Evolutionary conservation across 2,888 invertebrate species (phyloP).

Genomic region (Caprella mutica): DNA sequence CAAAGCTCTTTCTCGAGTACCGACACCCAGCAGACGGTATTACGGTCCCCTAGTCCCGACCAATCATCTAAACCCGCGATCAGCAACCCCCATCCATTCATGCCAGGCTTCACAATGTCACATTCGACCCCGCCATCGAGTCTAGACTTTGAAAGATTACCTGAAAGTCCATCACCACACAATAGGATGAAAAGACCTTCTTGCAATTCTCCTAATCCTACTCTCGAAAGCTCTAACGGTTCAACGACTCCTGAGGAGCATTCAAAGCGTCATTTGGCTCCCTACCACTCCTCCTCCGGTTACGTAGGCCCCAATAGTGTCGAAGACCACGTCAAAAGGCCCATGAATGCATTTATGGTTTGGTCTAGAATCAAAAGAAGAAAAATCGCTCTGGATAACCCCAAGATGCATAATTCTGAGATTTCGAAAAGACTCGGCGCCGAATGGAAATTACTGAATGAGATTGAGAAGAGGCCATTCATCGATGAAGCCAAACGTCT

Average conservation of each 20-base stretch:
- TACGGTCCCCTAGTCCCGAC: no score
- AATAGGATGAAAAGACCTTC: neutral
- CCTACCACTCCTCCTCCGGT: neutral
- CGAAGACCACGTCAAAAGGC: constrained; percentile 74
- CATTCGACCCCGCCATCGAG: neutral
- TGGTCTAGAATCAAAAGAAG: constrained; percentile 85
- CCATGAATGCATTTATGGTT: constrained; percentile 98
- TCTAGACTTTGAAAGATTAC: neutral
- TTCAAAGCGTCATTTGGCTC: neutral
- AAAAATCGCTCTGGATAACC: constrained; percentile 86
- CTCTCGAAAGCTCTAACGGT: neutral
- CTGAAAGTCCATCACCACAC: neutral
- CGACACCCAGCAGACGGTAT: no score
- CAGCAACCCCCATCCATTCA: neutral
- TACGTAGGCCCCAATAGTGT: constrained; percentile 15
- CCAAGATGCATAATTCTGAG: constrained; percentile 56
- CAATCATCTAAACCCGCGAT: neutral
- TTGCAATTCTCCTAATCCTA: neutral
- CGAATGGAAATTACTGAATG: constrained; percentile 77
- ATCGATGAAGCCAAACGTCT: constrained; percentile 82
- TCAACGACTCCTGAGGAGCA: neutral
- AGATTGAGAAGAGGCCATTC: constrained; percentile 75
- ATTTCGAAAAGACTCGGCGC: constrained; percentile 74
- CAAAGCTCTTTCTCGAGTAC: no score
- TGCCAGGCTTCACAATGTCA: neutral